Evolutionary conservation across 1,140 invertebrate genomes (phyloP).

Genomic region (Notospermus geniculatus): DNA sequence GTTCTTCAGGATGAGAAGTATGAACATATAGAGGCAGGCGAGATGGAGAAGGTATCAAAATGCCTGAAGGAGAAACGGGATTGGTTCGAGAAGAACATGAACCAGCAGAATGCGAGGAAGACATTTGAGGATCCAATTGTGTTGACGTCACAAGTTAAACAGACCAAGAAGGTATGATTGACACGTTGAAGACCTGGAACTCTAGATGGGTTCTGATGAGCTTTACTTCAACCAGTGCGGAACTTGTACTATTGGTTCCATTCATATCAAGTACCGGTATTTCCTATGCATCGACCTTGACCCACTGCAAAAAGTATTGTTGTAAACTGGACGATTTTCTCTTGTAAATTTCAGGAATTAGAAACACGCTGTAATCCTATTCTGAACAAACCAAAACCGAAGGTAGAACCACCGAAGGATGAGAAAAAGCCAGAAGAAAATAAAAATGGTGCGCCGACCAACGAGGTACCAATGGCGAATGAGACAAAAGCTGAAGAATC

Average conservation of each 20-base stretch:
- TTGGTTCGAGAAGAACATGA: slow-evolving; percentile 75
- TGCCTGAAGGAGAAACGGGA: slow-evolving; percentile 58
- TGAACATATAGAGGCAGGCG: slow-evolving; percentile 75
- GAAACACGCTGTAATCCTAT: slow-evolving; percentile 71
- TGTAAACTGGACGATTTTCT: background rate
- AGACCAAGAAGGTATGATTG: slow-evolving; percentile 70
- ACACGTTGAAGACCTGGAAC: too few relatives aligned
- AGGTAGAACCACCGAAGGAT: slow-evolving; percentile 63
- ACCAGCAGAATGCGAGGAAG: slow-evolving; percentile 62
- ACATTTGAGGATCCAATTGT: slow-evolving; percentile 67
- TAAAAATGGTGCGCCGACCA: background rate
- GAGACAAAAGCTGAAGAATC: slow-evolving; percentile 24
- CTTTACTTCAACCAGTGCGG: background rate
- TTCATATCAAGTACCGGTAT: too few relatives aligned
- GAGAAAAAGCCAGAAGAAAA: slow-evolving; percentile 35
- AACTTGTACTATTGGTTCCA: too few relatives aligned
- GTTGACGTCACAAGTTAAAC: slow-evolving; percentile 71
- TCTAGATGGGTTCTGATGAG: slow-evolving; percentile 11
- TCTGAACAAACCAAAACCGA: slow-evolving; percentile 83
- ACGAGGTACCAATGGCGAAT: background rate
- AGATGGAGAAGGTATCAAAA: slow-evolving; percentile 70
- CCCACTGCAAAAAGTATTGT: too few relatives aligned
- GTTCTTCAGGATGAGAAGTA: slow-evolving; percentile 69
- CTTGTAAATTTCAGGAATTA: slow-evolving; percentile 60
- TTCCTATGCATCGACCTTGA: too few relatives aligned